These are phyloP conservation scores for Polymixis lichenea DNA, from an alignment of 2,888 invertebrate species.

Conservation along the genomic window DNA sequence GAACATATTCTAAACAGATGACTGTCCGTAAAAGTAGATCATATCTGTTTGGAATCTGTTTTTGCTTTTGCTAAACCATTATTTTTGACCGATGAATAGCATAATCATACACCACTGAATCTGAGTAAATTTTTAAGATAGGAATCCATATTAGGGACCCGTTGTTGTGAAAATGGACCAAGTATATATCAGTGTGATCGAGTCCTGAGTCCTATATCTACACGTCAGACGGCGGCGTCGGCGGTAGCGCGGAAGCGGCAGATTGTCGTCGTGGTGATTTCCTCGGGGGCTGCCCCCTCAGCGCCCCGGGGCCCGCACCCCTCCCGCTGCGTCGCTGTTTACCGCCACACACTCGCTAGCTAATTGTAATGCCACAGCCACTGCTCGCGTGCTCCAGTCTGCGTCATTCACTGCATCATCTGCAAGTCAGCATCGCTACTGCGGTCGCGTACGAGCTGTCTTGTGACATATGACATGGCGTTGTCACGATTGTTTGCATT, in stretches of 20 bases:
- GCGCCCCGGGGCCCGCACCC: not conserved
- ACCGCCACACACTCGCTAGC: not conserved
- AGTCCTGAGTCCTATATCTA: not conserved
- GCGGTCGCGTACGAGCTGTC: not conserved
- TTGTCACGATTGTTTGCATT: not conserved
- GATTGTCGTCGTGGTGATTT: conserved; percentile 32
- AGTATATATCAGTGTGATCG: not conserved
- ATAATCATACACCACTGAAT: not conserved
- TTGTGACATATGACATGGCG: not conserved
- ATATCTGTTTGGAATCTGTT: not conserved
- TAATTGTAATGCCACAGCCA: conserved; percentile 7
- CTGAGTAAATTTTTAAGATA: not conserved
- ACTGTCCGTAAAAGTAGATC: not conserved
- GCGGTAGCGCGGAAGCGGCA: conserved; percentile 6
- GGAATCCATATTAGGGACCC: not conserved
- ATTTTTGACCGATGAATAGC: not conserved
- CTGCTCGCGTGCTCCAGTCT: not conserved
- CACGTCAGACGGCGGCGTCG: not conserved
- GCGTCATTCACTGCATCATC: not conserved
- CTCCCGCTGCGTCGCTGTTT: not conserved
- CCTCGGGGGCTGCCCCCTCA: conserved; percentile 20
- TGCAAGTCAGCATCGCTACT: not conserved
- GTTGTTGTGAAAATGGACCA: not conserved
- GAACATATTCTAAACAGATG: not conserved
- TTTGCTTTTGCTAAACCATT: not conserved